These are phyloP conservation scores for Busseola fusca DNA, from an alignment of 2,888 invertebrate species.

Conservation along the genomic window DNA sequence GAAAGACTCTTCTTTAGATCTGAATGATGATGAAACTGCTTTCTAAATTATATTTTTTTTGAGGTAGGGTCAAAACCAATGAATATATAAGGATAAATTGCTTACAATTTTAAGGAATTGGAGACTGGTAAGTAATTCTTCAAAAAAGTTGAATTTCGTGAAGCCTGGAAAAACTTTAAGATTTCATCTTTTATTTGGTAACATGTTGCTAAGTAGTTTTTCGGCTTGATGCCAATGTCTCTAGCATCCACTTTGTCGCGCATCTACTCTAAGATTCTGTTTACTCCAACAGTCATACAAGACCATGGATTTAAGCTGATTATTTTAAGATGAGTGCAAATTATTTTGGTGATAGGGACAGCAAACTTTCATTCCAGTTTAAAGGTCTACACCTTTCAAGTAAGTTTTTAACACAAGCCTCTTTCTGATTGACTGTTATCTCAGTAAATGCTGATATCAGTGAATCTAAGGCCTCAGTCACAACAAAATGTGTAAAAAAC, in stretches of 20 bases:
- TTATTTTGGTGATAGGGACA: not conserved
- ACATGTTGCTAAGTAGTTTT: conserved; percentile 44
- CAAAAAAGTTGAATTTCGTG: not conserved
- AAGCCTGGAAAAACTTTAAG: not conserved
- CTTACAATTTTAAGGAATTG: not conserved
- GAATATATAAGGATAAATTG: not conserved
- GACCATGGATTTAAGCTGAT: not conserved
- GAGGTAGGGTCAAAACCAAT: not conserved
- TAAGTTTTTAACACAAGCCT: conserved; percentile 71
- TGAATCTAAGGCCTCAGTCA: conserved; percentile 74
- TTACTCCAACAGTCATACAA: not conserved
- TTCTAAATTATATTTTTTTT: not conserved
- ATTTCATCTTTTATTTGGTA: conserved; percentile 1
- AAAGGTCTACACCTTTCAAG: too few relatives aligned
- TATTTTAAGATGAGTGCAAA: not conserved
- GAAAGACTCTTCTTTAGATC: not conserved
- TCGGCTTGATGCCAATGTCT: conserved; percentile 51
- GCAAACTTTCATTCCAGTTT: not conserved
- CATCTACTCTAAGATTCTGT: not conserved
- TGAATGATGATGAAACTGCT: not conserved
- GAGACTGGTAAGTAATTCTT: not conserved
- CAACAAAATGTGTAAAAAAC: conserved; percentile 79
- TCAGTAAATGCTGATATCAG: conserved; percentile 77
- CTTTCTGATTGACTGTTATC: conserved; percentile 73
- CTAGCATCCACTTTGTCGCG: not conserved